Percentiles rank a stretch among this genome's conserved stretches.
Evolutionary conservation across 2,113 vertebrate species (phyloP).

Genomic region (Rhynchopsitta pachyrhyncha): DNA sequence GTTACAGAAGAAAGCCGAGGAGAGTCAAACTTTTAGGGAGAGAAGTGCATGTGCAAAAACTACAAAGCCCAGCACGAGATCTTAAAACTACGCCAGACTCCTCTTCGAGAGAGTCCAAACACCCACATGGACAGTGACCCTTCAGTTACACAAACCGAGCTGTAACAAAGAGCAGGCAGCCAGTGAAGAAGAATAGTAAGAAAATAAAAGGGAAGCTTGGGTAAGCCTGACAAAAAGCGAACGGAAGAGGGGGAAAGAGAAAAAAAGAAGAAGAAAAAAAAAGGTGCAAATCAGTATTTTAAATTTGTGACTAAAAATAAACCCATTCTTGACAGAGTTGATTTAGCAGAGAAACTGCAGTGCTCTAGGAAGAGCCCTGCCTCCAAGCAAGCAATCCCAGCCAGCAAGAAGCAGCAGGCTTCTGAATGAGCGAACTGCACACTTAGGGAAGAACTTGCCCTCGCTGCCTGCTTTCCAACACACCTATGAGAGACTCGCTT

Average conservation of each 20-base stretch:
- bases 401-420: background rate
- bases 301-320: background rate
- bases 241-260: background rate
- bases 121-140: background rate
- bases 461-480: background rate
- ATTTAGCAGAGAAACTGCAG: slow-evolving; percentile 32
- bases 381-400: background rate
- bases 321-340: background rate
- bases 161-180: slow-evolving; percentile 16
- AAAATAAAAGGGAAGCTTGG: slow-evolving; percentile 14
- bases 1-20: background rate
- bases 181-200: background rate
- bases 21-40: background rate
- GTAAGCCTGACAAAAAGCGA: slow-evolving; percentile 1
- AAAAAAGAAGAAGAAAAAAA: background rate
- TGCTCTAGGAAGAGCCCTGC: background rate
- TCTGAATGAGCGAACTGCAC: background rate
- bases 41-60: background rate
- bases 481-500: background rate
- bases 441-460: background rate
- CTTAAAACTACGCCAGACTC: background rate
- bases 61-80: background rate
- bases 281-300: background rate
- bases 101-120: background rate
- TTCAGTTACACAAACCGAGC: background rate